Evolutionary conservation across 2,888 invertebrate genomes (phyloP), one percentile per base, ranked within the genome.

Genomic region (Chymomyza procnemis): DNA sequence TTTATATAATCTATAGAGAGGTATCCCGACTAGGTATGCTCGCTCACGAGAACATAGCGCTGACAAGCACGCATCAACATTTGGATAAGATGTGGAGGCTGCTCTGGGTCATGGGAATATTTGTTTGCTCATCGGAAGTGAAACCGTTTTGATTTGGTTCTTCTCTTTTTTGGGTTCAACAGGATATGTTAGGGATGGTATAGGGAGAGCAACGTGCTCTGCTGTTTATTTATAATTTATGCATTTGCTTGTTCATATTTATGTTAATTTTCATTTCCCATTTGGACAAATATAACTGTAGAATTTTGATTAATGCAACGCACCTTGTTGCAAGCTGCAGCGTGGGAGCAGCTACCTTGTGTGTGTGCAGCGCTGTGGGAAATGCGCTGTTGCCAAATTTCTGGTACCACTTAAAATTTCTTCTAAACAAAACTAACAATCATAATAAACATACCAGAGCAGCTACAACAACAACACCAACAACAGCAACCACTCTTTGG

Each of bases 251-350:
- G 62, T 56, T 62, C 73, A 71, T 75, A 85, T 85, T 83, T 79
- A 83, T 83, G 86, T 81, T 85, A 81, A 81, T 81, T 81, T 82
- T 66, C 61, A 61, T 65, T 70, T 75, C 64, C 66, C 67, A 66
- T 69, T 56, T 59, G 52, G 66, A 75, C 73, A 75, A 69, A 72
- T 78, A 77, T 78, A 85, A 80, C 80, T 71, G 79, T 67, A 79
- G 66, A 6, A 26, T 82, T 65, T 61, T 87, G 87, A 87, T 85
- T 78, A 84, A 87, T 87, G 85, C 74, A 78, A 66, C 84, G 76
- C 88, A 88, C 86, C 87, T 88, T 85, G 80, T 59, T 61, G 69
- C 74, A 16, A 50, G 65, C 59, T 21, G 61, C 61, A 61, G 60
- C 64, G 4, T 47, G 19, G 66, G 50, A 55, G 64, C 66, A 50